Base-by-base conservation (phyloP, 1,140 invertebrate species). In the Parasteatoda tepidariorum region DNA sequence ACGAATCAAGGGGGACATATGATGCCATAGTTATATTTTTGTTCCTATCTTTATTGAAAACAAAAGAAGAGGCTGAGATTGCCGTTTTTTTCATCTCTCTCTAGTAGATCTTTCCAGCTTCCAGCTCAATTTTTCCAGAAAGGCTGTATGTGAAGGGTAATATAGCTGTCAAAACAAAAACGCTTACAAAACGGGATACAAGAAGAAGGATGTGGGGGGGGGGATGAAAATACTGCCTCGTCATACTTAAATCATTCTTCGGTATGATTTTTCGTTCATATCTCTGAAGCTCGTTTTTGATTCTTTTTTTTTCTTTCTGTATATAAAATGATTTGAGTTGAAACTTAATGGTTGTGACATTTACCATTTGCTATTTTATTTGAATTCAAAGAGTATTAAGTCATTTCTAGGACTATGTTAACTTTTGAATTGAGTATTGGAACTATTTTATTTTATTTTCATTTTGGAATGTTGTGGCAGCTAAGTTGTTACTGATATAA, bases 61-160 rank as follows among this genome's bases (percentile, higher is more conserved):
- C 67, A 48, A 70, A 70, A 41, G n/a, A 70, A 70, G 48, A 31
- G 41, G 67, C 67, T 48, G 67, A 70, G 67, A 38, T 70, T 70
- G 67, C 34, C 68, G n/a, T n/a, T n/a, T 71, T 71, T n/a, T 59
- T 31, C 48, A 55, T 28, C 26, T 70, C 67, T 70, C 22, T 22
- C 9, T 9, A 59, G n/a, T n/a, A 59, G n/a, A 9, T 48, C 15
- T 70, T 28, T 26, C 13, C 22, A 4, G 34, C 34, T 22, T 24
- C 22, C 18, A 48, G 24, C 18, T 41, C 13, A 18, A 48, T 70
- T 48, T 70, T 48, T 48, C 34, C 18, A 48, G 15, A n/a, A 70
- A 26, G 24, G 24, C n/a, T 18, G 24, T 59, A 18, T 9, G 9
- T 2, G 18, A 59, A 38, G 48, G 33, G 67, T 48, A 70, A 70